Evolutionary conservation across 2,888 invertebrate species (phyloP).

Genomic region (Leptinotarsa tumamoca): DNA sequence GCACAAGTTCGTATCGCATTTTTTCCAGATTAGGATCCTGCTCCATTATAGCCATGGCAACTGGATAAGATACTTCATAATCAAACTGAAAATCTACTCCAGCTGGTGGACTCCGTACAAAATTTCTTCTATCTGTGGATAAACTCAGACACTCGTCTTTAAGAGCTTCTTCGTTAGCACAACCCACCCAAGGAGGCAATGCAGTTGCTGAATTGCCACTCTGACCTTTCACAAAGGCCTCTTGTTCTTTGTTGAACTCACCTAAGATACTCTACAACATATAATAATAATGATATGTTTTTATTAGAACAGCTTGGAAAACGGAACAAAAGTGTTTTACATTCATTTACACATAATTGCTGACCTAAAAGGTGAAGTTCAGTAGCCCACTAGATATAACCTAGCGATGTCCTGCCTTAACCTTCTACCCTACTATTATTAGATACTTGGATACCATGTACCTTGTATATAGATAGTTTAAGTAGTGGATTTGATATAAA

Average conservation of each 20-base stretch:
- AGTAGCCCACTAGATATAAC: too few species aligned
- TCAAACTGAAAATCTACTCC: conserved; percentile 97
- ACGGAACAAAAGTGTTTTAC: too few species aligned
- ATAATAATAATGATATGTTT: too few species aligned
- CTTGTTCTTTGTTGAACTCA: conserved; percentile 97
- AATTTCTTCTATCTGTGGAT: conserved; percentile 95
- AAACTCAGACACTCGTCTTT: conserved; percentile 96
- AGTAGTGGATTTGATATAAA: too few species aligned
- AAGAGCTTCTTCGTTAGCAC: conserved; percentile 91
- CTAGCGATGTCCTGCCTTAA: too few species aligned
- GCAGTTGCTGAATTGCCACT: conserved; percentile 77
- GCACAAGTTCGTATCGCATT: conserved; percentile 99
- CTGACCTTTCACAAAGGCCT: conserved; percentile 93
- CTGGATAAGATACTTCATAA: conserved; percentile 91
- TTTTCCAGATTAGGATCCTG: conserved; percentile 96
- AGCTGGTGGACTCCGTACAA: conserved; percentile 95
- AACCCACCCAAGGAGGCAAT: conserved; percentile 94
- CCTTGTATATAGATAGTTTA: too few species aligned
- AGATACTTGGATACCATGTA: too few species aligned
- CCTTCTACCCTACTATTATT: too few species aligned
- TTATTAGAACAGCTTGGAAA: too few species aligned
- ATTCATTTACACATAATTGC: too few species aligned
- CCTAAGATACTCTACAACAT: conserved; percentile 87
- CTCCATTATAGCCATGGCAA: conserved; percentile 93
- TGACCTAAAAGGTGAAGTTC: too few species aligned